Evolutionary conservation across 2,888 invertebrate species (phyloP), one percentile per base, ranked within the genome.

Genomic region (Mythimna albipuncta): DNA sequence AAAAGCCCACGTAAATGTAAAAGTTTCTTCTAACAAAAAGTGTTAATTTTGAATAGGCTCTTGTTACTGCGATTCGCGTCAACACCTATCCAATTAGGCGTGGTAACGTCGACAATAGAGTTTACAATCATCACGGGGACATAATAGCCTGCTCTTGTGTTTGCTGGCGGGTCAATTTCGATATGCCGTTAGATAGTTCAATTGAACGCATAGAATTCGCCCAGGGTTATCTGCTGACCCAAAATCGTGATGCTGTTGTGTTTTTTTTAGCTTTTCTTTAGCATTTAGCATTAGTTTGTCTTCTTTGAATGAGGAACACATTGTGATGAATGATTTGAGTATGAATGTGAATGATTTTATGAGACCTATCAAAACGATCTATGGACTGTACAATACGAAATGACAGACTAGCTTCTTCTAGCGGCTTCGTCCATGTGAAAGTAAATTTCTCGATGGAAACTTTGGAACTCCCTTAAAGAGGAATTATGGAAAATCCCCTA

Each of bases 101-200:
- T 10, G 0, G 38, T 57, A 13, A 38, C 63, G 19, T 69, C n/a
- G 26, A 55, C 55, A 59, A 50, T 69, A 6, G 62, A 69, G 26
- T 21, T 38, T 19, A 47, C 7, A 64, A 72, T 77, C 47, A 66
- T 58, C 38, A 62, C 13, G 59, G 13, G 16, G 9, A 19, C 10
- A 41, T 63, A 32, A 61, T 62, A 35, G 32, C 6, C 44, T 6
- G 52, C 19, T 73, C 64, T 65, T 62, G 69, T 58, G 55, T 55
- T 64, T 7, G n/a, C 54, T 4, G 65, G 50, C 19, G 10, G 57
- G 41, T 44, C 58, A 64, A 50, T 64, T 44, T 41, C 41, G 26
- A 67, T n/a, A 32, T 7, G 35, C 75, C 69, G 76, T 63, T 75
- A 63, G 16, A 44, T n/a, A 35, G 57, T 75, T 35, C 54, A 13